Conservation (phyloP, 1,140 invertebrate species). For the Zaprionus vittiger region DNA sequence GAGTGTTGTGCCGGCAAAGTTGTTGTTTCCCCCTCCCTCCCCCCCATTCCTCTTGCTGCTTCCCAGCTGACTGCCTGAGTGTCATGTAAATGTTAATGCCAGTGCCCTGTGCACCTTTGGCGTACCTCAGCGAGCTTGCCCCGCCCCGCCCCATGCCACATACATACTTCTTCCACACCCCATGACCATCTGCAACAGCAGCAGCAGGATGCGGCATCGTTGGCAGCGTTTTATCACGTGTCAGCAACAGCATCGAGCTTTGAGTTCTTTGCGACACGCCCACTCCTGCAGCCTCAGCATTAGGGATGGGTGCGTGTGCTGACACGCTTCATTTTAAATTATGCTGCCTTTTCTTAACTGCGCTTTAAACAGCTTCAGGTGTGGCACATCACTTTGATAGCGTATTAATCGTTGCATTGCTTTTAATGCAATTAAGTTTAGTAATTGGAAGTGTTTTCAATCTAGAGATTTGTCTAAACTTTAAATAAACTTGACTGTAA, state of each 20-base stretch:
- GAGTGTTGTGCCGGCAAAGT: conserved; percentile 32
- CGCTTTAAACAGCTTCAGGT: neutral
- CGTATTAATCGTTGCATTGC: neutral
- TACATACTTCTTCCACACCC: neutral
- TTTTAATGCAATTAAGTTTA: neutral
- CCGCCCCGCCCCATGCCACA: neutral
- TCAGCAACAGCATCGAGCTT: conserved; percentile 76
- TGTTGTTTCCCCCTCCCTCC: conserved; percentile 47
- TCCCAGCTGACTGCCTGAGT: conserved; percentile 41
- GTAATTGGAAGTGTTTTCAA: neutral
- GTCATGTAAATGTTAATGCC: conserved; percentile 82
- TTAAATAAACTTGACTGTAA: neutral
- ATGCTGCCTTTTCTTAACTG: neutral
- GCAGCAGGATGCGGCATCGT: conserved; percentile 42
- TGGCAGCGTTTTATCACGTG: conserved; percentile 79
- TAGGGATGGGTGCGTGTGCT: conserved; percentile 31
- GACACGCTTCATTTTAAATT: conserved; percentile 1
- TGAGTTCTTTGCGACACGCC: conserved; percentile 56
- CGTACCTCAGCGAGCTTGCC: conserved; percentile 46
- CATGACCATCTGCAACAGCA: conserved; percentile 5
- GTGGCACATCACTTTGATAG: neutral
- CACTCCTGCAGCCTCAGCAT: conserved; percentile 22
- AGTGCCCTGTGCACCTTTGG: conserved; percentile 72
- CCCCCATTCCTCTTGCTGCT: no score
- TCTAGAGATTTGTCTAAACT: neutral